Base-by-base conservation (phyloP, 1,140 invertebrate genomes). In the Trichonephila clavipes region DNA sequence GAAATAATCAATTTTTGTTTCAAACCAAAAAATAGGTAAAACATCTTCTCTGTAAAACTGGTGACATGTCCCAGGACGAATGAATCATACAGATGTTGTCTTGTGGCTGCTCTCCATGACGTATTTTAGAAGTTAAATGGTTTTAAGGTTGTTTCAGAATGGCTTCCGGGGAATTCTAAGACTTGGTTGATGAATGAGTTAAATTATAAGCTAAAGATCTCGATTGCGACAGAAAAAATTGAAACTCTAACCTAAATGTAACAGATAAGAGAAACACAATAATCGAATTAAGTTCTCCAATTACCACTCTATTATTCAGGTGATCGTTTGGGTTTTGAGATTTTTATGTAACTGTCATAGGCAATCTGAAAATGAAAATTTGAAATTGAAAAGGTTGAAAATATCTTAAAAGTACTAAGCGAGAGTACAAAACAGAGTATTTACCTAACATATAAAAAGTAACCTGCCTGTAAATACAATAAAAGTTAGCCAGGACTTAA, bases 1-100 rank as follows among this genome's bases (percentile, higher is more conserved):
- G 0, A 19, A 87, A 51, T 77, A n/a, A 2, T 40, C 2, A 40
- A 40, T 28, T 16, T 93, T 88, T 89, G 51, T 94, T 10, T 10
- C 16, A 34, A 94, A 94, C 40, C 3, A 24, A 72, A 58, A 44
- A 87, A 85, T 44, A 66, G 12, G 51, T 28, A 21, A 34, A 28
- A 72, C 87, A 14, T 86, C 94, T 8, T 8, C 1, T 85, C 3
- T 19, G 10, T 4, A 92, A 24, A 16, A 16, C 44, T 92, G 82
- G 90, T 69, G 61, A 81, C 72, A 87, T 51, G n/a, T 91, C 10
- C 34, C 81, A 34, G 94, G 90, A 64, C 1, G 8, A 24, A 77
- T 92, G 14, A 94, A 94, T 88, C 10, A 7, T 21, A 34, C 40
- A 18, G 66, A 89, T 59, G 1, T 89, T 83, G 18, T 77, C 34